Evolutionary conservation across 2,797 vertebrate genomes (phyloP), one percentile per base, ranked within the genome.

Genomic region (Hippoglossus hippoglossus): DNA sequence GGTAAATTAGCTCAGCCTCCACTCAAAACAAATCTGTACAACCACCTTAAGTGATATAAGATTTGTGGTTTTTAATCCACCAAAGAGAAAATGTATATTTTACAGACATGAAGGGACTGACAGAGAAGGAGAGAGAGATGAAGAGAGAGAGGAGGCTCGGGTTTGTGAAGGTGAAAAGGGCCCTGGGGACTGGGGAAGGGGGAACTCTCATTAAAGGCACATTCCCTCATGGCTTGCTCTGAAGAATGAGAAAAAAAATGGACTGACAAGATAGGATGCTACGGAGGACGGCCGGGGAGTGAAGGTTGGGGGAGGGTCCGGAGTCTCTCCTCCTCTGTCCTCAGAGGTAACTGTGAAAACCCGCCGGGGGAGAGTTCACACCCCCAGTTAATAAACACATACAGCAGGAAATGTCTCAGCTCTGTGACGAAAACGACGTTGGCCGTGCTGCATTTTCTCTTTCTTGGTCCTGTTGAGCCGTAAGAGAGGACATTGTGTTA

Each of bases 311-410:
- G 91, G 84, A 77, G 73, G 80, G 86, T 75, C 47, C 63, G 61
- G 28, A 62, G 62, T 39, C 49, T 75, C 50, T 81, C 69, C 66
- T 75, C 81, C 50, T 5, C 81, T 76, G 69, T 81, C 69, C 82
- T 94, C 80, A 63, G 92, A 88, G 85, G 80, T 90, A 90, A 59
- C 86, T 93, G 92, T 89, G 90, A 91, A 92, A 93, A 88, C 62
- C 87, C 70, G 8, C 12, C n/a, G 85, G 79, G 82, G 63, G 67
- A 73, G 84, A 82, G 75, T 86, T 93, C 86, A 84, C 91, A 87
- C 91, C 81, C 89, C 60, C 66, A 84, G 77, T 91, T 92, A 92
- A 91, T 93, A 93, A 92, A 92, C 91, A 87, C 90, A 89, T 83
- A 80, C 82, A 74, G 72, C 72, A 82, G 83, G 82, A 93, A 91